Base-by-base conservation (phyloP, 2,113 vertebrate genomes). In the Takifugu flavidus region DNA sequence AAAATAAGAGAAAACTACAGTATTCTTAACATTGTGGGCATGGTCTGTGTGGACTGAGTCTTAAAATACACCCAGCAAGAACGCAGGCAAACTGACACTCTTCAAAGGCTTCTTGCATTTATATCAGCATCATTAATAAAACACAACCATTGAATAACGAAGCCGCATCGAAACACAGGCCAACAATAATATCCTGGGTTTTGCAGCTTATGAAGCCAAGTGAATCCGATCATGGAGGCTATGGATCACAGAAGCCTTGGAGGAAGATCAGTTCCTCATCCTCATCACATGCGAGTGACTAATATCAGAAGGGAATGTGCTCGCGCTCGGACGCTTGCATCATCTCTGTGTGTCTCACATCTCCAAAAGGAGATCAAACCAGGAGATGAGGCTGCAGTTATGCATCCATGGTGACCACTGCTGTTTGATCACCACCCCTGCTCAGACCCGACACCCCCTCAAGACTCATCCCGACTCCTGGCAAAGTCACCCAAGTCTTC, bases 161-260 rank as follows among this genome's bases (percentile, higher is more conserved):
- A 63, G 20, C 13, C 50, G 39, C 45, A 65, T 57, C 60, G 31
- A 42, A 67, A 66, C 3, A 25, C 39, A 45, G 28, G 58, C n/a
- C 54, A 54, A 53, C 4, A 4, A 34, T 56, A 76, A 60, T n/a
- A 13, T 4, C 49, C 5, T 15, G 10, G 26, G 28, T 42, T 56
- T 67, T 53, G 59, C 46, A 7, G 53, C 53, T 75, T 50, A 58
- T 43, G 5, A 46, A 64, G 62, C 43, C 49, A 42, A 27, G 47
- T 13, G 44, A 78, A 45, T 27, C 44, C 46, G 65, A 55, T 47
- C 49, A 56, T 39, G 31, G 26, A 45, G 27, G 27, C 28, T 28
- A 43, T 29, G 20, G 26, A 61, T 26, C 13, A 14, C 29, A 65
- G 47, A 71, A 45, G 44, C 7, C 31, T 31, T 14, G 46, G 29